phyloP scores from a whole-genome alignment of 2,888 invertebrate genomes.

The Andrena haemorrhoa region DNA sequence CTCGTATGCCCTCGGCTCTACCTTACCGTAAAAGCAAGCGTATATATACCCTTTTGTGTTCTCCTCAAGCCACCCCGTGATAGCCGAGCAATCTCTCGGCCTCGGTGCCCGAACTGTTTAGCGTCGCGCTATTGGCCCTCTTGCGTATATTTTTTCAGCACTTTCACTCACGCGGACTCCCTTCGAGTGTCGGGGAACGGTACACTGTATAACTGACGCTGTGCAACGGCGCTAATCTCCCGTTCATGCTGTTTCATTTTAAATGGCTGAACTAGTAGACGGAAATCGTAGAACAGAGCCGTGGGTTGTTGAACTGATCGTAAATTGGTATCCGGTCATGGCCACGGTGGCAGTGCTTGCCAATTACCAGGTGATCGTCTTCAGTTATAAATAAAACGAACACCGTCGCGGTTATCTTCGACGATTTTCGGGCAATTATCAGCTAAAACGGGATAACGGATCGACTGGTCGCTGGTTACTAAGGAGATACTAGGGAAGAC shows the following conservation, averaged over 20 bases:
- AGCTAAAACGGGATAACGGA: neutral
- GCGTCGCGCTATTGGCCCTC: conserved; percentile 47
- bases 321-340: conserved; percentile 57
- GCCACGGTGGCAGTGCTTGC: conserved; percentile 48
- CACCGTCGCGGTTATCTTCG: conserved; percentile 1
- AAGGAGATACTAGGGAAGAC: neutral
- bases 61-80: conserved; percentile 33
- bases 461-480: neutral
- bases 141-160: conserved; percentile 47
- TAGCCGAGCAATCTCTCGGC: conserved; percentile 41
- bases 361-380: conserved; percentile 61
- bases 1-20: conserved; percentile 39
- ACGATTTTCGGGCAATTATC: neutral
- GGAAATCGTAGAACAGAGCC: conserved; percentile 19
- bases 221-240: conserved; percentile 3
- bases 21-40: conserved; percentile 36
- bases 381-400: conserved; percentile 60
- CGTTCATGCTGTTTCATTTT: conserved; percentile 7
- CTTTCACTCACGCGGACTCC: conserved; percentile 33
- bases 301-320: conserved; percentile 44
- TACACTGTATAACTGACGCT: neutral
- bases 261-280: conserved; percentile 1
- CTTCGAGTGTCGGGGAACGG: conserved; percentile 32
- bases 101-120: conserved; percentile 23
- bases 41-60: conserved; percentile 2